Percentiles rank a stretch among this genome's conserved stretches.
These are phyloP conservation scores for Drosophila watanabei DNA, from an alignment of 1,140 invertebrate genomes.

Conservation along the genomic window DNA sequence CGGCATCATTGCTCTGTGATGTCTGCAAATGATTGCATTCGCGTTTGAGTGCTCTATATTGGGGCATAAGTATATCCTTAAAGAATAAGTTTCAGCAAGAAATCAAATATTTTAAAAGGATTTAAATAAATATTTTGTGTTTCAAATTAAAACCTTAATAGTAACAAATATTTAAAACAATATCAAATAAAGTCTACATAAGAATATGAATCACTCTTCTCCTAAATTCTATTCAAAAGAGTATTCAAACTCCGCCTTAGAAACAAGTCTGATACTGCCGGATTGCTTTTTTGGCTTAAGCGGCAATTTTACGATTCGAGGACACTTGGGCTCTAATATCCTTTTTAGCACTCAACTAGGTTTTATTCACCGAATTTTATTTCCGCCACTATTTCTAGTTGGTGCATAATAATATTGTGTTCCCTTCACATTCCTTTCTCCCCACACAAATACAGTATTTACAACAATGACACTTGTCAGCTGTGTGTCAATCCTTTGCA, in stretches of 20 bases:
- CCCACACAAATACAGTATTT: not conserved
- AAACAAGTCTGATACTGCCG: too few species aligned
- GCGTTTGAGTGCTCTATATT: conserved; percentile 20
- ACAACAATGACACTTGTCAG: conserved; percentile 69
- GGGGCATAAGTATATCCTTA: conserved; percentile 3
- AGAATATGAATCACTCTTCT: not conserved
- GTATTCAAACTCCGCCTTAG: not conserved
- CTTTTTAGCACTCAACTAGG: conserved; percentile 61
- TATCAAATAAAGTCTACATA: not conserved
- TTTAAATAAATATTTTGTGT: not conserved
- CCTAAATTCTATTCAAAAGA: not conserved
- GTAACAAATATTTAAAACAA: not conserved
- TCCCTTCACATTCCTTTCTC: not conserved
- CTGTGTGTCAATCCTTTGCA: conserved; percentile 80
- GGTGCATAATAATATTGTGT: conserved; percentile 66
- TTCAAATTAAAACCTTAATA: too few species aligned
- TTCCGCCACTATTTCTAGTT: conserved; percentile 62
- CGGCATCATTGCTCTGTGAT: conserved; percentile 25
- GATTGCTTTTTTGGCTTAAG: conserved; percentile 31
- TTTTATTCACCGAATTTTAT: conserved; percentile 67
- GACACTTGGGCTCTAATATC: conserved; percentile 78
- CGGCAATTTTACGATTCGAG: conserved; percentile 72
- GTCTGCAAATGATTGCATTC: conserved; percentile 81
- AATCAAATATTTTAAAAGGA: not conserved
- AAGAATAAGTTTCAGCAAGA: not conserved